Evolutionary conservation across 2,888 invertebrate species (phyloP), one percentile per base, ranked within the genome.

Genomic region (Macrophya alboannulata): DNA sequence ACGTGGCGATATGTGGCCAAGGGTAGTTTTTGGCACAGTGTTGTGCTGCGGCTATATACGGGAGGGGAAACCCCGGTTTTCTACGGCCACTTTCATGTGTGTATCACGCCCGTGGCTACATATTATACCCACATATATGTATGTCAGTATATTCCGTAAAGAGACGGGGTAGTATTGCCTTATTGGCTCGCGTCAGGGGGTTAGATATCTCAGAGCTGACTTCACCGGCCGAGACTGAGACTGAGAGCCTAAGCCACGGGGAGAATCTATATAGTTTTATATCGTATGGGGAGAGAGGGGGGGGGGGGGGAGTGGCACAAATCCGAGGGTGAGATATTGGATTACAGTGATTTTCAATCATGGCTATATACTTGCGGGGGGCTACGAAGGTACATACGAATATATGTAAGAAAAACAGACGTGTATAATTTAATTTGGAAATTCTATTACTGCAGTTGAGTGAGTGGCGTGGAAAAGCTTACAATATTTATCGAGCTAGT

Each of bases 311-410:
- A 3, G 84, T 25, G 31, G 15, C 81, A 62, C 84, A 55, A 71
- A 86, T 84, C 86, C 87, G 83, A 84, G 86, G 86, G 87, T 68
- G 76, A 87, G 87, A 89, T 90, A 89, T 89, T 87, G 87, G 89
- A 89, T 89, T 88, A 89, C 89, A 88, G 88, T 90, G 90, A 91
- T 91, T 91, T 91, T 91, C 90, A 91, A 91, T 91, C 91, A 91
- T 88, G 86, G 85, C 84, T 81, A 84, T 71, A 87, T 83, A 31
- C 31, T 31, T 17, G 9, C n/a, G 31, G 62, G 15, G 79, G 79
- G n/a, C n/a, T 31, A 45, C 3, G 31, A 31, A 31, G 31, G 8
- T 12, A 31, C 5, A 25, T 76, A 55, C 40, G 25, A 21, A 10
- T 40, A 55, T 59, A 21, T 51, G 17, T 40, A 15, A 17, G 55